Percentiles rank a stretch among this genome's conserved stretches.
Evolutionary conservation across 2,888 invertebrate genomes (phyloP).

Genomic region (Trichogramma evanescens): DNA sequence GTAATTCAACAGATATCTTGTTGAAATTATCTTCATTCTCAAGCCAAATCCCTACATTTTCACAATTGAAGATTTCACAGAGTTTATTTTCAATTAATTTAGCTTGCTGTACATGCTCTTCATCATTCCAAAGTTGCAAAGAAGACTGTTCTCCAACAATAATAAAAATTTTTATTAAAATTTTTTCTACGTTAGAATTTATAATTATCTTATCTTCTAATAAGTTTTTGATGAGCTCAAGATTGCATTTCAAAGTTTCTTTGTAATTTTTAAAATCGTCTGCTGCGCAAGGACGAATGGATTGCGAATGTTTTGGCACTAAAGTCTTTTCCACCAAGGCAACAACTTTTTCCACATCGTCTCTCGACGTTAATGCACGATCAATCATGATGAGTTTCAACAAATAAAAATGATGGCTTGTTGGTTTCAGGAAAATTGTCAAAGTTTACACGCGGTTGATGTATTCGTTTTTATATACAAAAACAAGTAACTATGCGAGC

Average conservation of each 20-base stretch:
- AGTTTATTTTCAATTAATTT: conserved; percentile 28
- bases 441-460: too few species aligned
- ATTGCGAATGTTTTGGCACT: conserved; percentile 29
- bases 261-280: conserved; percentile 37
- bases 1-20: conserved; percentile 32
- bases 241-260: conserved; percentile 29
- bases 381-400: too few species aligned
- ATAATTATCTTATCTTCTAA: conserved; percentile 19
- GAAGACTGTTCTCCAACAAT: conserved; percentile 41
- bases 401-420: too few species aligned
- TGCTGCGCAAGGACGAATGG: conserved; percentile 35
- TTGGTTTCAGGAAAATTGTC: too few species aligned
- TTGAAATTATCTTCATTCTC: conserved; percentile 29
- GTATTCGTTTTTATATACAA: too few species aligned
- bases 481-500: too few species aligned
- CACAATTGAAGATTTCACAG: conserved; percentile 29
- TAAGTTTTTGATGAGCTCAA: conserved; percentile 29
- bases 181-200: conserved; percentile 16
- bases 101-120: conserved; percentile 27
- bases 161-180: conserved; percentile 26
- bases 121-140: conserved; percentile 41
- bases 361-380: too few species aligned
- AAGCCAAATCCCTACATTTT: conserved; percentile 29
- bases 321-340: conserved; percentile 26
- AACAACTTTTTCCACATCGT: too few species aligned